phyloP scores from a whole-genome alignment of 2,113 vertebrate genomes.

The Isurus oxyrinchus region DNA sequence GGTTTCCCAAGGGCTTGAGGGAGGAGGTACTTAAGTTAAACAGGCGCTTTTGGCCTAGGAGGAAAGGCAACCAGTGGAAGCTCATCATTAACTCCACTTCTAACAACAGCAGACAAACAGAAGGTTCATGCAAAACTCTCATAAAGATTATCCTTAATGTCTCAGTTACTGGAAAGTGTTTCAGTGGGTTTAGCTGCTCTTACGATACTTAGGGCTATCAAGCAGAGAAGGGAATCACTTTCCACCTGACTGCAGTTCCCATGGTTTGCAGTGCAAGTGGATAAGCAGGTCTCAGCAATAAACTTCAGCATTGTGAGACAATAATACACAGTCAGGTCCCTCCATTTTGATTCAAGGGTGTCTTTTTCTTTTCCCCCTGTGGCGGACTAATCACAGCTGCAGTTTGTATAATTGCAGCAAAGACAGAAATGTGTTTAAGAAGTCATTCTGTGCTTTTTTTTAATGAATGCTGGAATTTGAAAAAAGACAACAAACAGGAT shows the following conservation, averaged over 20 bases:
- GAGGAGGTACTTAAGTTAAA: slow-evolving; percentile 97
- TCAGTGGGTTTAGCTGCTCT: slow-evolving; percentile 72
- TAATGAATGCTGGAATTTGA: slow-evolving; percentile 84
- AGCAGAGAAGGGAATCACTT: slow-evolving; percentile 81
- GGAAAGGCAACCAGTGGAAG: slow-evolving; percentile 67
- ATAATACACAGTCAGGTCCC: slow-evolving; percentile 98
- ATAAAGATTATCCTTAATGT: slow-evolving; percentile 90
- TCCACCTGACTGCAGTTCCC: slow-evolving; percentile 99
- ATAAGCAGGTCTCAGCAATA: slow-evolving; percentile 99
- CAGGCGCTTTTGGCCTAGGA: slow-evolving; percentile 80
- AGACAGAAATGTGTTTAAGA: slow-evolving; percentile 98
- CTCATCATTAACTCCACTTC: slow-evolving; percentile 94
- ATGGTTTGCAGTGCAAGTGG: slow-evolving; percentile 90
- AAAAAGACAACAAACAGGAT: slow-evolving; percentile 88
- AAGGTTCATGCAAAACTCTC: slow-evolving; percentile 77
- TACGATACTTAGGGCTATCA: slow-evolving; percentile 78
- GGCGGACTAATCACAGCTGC: slow-evolving; percentile 99
- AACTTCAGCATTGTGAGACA: slow-evolving; percentile 96
- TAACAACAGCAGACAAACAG: slow-evolving; percentile 77
- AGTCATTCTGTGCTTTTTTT: slow-evolving; percentile 87
- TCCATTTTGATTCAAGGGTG: slow-evolving; percentile 99
- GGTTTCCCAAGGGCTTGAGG: slow-evolving; percentile 88
- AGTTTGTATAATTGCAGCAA: slow-evolving; percentile 99
- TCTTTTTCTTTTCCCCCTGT: slow-evolving; percentile 95
- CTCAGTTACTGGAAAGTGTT: slow-evolving; percentile 88